A percentile compares a stretch with the other conserved stretches of the same genome.
phyloP scores from a whole-genome alignment of 2,797 vertebrate species.

The Apogon hyalosoma region DNA sequence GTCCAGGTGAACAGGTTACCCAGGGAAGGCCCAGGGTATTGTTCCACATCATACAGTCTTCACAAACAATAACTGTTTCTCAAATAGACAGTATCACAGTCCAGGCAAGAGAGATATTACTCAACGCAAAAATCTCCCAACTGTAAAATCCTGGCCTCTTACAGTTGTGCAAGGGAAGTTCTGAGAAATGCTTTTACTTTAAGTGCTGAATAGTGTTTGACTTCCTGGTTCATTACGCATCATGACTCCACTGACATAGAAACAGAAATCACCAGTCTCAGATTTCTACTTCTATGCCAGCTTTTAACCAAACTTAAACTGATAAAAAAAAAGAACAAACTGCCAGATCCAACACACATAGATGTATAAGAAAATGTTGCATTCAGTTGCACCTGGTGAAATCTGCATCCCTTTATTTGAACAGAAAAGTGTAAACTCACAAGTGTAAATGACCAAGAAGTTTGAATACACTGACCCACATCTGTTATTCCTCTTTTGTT shows the following conservation, averaged over 20 bases:
- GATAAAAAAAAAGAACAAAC: background rate
- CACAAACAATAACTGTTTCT: background rate
- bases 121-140: slow-evolving; percentile 13
- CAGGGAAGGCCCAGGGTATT: background rate
- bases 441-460: no score
- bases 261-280: background rate
- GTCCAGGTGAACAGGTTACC: slow-evolving; percentile 3
- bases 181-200: slow-evolving; percentile 1
- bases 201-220: background rate
- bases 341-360: background rate
- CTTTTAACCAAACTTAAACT: no score
- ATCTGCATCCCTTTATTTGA: no score
- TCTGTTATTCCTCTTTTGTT: no score
- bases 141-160: slow-evolving; percentile 8
- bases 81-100: slow-evolving; percentile 3
- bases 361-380: no score
- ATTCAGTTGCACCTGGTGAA: no score
- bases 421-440: no score
- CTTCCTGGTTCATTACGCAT: background rate
- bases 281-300: no score
- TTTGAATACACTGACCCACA: no score
- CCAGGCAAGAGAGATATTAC: background rate
- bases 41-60: background rate
- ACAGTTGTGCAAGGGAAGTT: slow-evolving; percentile 6
- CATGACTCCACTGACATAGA: background rate